Conservation (phyloP, 2,888 invertebrate genomes). For the Campoplex capitator region DNA sequence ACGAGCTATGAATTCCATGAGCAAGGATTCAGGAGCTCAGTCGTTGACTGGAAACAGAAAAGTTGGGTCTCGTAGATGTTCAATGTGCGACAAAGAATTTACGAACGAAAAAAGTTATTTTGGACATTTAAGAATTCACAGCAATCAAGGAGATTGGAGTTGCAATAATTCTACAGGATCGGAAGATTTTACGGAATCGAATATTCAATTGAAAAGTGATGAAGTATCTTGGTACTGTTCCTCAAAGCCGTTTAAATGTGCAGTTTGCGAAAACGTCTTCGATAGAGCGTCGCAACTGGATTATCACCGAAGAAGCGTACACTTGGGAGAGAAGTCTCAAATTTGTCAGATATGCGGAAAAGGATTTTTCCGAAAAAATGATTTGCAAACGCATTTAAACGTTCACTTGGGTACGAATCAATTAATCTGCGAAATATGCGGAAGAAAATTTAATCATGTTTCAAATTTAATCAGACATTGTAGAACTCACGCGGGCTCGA, state of each 20-base stretch:
- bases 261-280: slow-evolving; percentile 78
- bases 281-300: slow-evolving; percentile 81
- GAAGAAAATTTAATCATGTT: slow-evolving; percentile 83
- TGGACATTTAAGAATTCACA: slow-evolving; percentile 78
- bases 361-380: slow-evolving; percentile 81
- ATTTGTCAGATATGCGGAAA: slow-evolving; percentile 82
- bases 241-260: slow-evolving; percentile 77
- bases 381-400: slow-evolving; percentile 83
- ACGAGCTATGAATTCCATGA: neutral
- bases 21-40: neutral
- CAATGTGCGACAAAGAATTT: slow-evolving; percentile 73
- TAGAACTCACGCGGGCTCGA: slow-evolving; percentile 83
- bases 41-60: neutral
- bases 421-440: slow-evolving; percentile 83
- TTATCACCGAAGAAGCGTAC: slow-evolving; percentile 81
- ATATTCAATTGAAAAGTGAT: slow-evolving; percentile 67
- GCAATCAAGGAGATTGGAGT: slow-evolving; percentile 74
- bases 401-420: slow-evolving; percentile 83
- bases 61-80: slow-evolving; percentile 64
- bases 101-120: slow-evolving; percentile 77
- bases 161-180: slow-evolving; percentile 73
- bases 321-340: slow-evolving; percentile 81
- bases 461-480: slow-evolving; percentile 83
- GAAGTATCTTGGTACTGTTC: slow-evolving; percentile 71
- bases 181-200: slow-evolving; percentile 66